phyloP scores from a whole-genome alignment of 2,113 vertebrate genomes.

The Catagonus wagneri region DNA sequence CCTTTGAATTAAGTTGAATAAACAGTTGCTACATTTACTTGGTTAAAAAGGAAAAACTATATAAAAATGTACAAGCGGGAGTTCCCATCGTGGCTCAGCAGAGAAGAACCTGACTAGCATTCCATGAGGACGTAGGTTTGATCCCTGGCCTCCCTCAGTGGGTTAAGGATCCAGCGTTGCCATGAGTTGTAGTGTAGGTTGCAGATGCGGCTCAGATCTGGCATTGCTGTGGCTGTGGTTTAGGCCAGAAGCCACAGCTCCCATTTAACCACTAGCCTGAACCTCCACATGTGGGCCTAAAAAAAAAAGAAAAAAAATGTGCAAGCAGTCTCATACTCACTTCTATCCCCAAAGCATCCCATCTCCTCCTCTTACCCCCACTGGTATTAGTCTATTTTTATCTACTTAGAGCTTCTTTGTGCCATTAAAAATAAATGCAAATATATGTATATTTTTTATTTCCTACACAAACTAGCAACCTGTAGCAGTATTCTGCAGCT shows the following conservation, averaged over 20 bases:
- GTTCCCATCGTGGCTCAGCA: too few relatives aligned
- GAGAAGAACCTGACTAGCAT: too few relatives aligned
- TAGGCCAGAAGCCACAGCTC: too few relatives aligned
- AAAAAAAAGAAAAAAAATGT: too few relatives aligned
- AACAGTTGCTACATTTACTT: not conserved
- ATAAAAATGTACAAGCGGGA: not conserved
- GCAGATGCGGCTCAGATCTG: too few relatives aligned
- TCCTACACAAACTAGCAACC: not conserved
- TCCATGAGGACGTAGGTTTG: too few relatives aligned
- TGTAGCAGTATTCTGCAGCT: not conserved
- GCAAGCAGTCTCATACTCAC: not conserved
- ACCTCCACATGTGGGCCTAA: too few relatives aligned
- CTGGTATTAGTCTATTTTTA: slow-evolving; percentile 4
- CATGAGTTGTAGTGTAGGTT: too few relatives aligned
- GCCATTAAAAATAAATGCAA: not conserved
- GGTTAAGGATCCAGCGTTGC: too few relatives aligned
- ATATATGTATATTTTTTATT: not conserved
- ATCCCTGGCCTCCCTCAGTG: too few relatives aligned
- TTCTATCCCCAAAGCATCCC: not conserved
- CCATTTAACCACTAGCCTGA: too few relatives aligned
- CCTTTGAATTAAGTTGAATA: slow-evolving; percentile 15
- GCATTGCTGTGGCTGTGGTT: too few relatives aligned
- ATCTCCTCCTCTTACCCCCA: not conserved
- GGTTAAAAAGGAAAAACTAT: not conserved
- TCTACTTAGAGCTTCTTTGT: not conserved